Conservation (phyloP, 2,113 vertebrate genomes). For the Sinocyclocheilus maitianheensis region DNA sequence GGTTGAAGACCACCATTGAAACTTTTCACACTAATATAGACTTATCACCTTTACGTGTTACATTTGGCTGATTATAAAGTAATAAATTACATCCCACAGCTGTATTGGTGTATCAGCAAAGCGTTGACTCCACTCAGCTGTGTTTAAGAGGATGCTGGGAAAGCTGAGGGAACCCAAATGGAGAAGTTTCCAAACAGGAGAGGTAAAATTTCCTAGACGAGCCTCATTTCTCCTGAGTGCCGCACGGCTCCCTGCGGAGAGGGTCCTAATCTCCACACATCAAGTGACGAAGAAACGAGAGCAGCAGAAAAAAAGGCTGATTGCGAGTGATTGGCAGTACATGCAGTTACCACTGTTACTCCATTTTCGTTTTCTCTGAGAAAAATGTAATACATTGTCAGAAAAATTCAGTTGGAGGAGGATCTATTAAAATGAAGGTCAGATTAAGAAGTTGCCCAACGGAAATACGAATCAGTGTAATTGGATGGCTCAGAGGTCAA, state of each 20-base stretch:
- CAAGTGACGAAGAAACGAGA: slow-evolving; percentile 70
- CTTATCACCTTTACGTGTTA: neutral
- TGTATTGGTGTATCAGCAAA: slow-evolving; percentile 39
- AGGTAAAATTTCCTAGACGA: slow-evolving; percentile 68
- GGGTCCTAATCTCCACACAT: slow-evolving; percentile 80
- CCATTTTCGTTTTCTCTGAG: slow-evolving; percentile 71
- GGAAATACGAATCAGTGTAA: slow-evolving; percentile 67
- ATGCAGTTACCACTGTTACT: slow-evolving; percentile 79
- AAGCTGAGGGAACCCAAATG: slow-evolving; percentile 63
- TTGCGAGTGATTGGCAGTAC: slow-evolving; percentile 81
- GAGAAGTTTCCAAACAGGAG: slow-evolving; percentile 80
- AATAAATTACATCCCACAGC: slow-evolving; percentile 14
- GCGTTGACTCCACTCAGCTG: slow-evolving; percentile 57
- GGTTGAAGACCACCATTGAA: neutral
- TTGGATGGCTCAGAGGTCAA: slow-evolving; percentile 60
- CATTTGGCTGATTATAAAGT: neutral
- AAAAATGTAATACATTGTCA: slow-evolving; percentile 78
- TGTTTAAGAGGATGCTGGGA: slow-evolving; percentile 59
- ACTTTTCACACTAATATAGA: neutral
- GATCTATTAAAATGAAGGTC: slow-evolving; percentile 72
- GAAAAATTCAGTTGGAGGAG: slow-evolving; percentile 73
- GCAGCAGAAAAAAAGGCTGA: slow-evolving; percentile 71
- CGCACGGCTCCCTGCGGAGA: slow-evolving; percentile 72
- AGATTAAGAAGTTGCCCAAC: slow-evolving; percentile 67
- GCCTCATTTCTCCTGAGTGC: slow-evolving; percentile 78